phyloP scores from a whole-genome alignment of 2,888 invertebrate genomes.

The Dryobota labecula region DNA sequence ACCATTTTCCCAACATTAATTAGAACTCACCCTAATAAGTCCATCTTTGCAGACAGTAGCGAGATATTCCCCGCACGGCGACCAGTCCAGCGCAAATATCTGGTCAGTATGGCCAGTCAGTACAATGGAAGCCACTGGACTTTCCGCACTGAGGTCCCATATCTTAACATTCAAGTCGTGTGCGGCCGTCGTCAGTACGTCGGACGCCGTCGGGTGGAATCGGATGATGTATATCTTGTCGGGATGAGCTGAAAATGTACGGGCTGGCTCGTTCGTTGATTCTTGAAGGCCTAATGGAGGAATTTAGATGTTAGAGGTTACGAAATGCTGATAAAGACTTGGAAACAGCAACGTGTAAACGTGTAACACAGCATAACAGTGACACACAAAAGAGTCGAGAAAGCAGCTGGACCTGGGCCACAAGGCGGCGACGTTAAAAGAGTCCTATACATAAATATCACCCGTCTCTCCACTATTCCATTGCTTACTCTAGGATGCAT shows the following conservation, averaged over 20 bases:
- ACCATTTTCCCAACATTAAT: neutral
- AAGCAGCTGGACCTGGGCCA: too few relatives aligned
- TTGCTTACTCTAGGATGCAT: too few relatives aligned
- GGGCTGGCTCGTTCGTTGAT: conserved; percentile 94
- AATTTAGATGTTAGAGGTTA: neutral
- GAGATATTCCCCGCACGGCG: conserved; percentile 95
- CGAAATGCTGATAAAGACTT: too few relatives aligned
- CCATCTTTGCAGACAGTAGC: conserved; percentile 98
- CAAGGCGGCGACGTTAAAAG: too few relatives aligned
- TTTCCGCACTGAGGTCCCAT: conserved; percentile 93
- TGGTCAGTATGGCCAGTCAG: conserved; percentile 95
- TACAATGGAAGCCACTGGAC: conserved; percentile 85
- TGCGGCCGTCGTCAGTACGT: conserved; percentile 96
- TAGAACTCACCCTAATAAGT: conserved; percentile 91
- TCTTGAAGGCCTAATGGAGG: conserved; percentile 90
- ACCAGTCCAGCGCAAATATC: conserved; percentile 98
- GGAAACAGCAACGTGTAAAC: too few relatives aligned
- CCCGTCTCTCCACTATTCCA: too few relatives aligned
- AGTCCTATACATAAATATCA: too few relatives aligned
- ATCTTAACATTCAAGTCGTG: conserved; percentile 97
- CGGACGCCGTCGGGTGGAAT: conserved; percentile 96
- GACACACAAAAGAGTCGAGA: too few relatives aligned
- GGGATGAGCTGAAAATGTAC: conserved; percentile 93
- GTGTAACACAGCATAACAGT: too few relatives aligned
- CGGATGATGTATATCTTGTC: conserved; percentile 97